Conservation (phyloP, 2,113 vertebrate genomes). For the Bungarus multicinctus region DNA sequence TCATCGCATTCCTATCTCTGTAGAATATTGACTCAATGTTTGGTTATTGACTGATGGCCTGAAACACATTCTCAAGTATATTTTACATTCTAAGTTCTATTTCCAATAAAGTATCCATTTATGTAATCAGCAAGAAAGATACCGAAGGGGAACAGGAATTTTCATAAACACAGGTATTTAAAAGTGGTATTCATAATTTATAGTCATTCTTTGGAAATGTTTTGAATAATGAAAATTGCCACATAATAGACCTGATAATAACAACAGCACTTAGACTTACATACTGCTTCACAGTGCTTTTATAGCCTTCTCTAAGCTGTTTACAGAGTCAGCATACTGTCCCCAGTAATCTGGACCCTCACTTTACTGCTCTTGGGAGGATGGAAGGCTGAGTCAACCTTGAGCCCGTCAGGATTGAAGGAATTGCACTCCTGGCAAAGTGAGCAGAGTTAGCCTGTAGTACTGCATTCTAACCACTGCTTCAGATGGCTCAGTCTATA, state of each 20-base stretch:
- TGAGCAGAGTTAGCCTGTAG: too few relatives aligned
- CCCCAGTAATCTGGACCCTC: too few relatives aligned
- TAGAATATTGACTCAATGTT: background rate
- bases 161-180: background rate
- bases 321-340: too few relatives aligned
- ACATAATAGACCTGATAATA: background rate
- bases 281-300: too few relatives aligned
- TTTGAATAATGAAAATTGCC: background rate
- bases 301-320: too few relatives aligned
- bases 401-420: too few relatives aligned
- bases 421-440: too few relatives aligned
- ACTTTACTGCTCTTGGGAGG: too few relatives aligned
- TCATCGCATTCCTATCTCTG: background rate
- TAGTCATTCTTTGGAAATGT: background rate
- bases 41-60: background rate
- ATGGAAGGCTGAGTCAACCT: too few relatives aligned
- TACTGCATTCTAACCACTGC: too few relatives aligned
- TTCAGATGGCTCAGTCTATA: too few relatives aligned
- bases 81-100: background rate
- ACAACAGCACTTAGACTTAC: too few relatives aligned
- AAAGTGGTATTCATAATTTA: background rate
- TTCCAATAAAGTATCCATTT: background rate
- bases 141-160: background rate
- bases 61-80: background rate
- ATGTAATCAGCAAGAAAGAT: background rate